Base-by-base conservation (phyloP, 2,888 invertebrate species). In the Lasiommata megera region DNA sequence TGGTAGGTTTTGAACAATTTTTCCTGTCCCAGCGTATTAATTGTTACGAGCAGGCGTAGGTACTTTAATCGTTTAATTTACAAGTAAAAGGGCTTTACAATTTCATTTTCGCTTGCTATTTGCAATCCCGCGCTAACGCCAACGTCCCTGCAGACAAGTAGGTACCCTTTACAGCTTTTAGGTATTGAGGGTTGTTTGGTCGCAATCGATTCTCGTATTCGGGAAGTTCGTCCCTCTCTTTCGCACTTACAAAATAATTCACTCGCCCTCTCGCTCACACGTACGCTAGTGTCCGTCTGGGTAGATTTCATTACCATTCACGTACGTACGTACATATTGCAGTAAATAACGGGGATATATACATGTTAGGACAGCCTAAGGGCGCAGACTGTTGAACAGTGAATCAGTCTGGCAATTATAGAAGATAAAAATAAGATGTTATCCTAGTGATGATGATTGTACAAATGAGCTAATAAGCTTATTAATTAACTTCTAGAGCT, bases 171-270 rank as follows among this genome's bases (percentile, higher is more conserved):
- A 28, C 71, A 40, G 12, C n/a, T n/a, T 23, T 76, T 78, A 77
- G 77, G 73, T 70, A 79, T 80, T 76, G 79, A 78, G 86, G 84
- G 85, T 80, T 83, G 74, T 72, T 76, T 73, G 74, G 78, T 77
- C 76, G 70, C 82, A 84, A 89, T 88, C 88, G 88, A 88, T 88
- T 82, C 73, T 64, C 70, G 74, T 76, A 84, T 85, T 84, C 80
- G 79, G 87, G 78, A 80, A 79, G 75, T 76, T 63, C 63, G 63
- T 72, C 64, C 61, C 65, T 76, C 84, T 67, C 79, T 74, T 67
- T 84, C 81, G 50, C 79, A 62, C 70, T 58, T 60, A 40, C 36
- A 31, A 31, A 60, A 61, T 67, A 68, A 62, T 56, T 54, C 53
- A 44, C 62, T 54, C 40, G 60, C 67, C 48, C 53, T 82, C 81